phyloP scores from a whole-genome alignment of 2,888 invertebrate genomes.

The Mesochorus sp. region DNA sequence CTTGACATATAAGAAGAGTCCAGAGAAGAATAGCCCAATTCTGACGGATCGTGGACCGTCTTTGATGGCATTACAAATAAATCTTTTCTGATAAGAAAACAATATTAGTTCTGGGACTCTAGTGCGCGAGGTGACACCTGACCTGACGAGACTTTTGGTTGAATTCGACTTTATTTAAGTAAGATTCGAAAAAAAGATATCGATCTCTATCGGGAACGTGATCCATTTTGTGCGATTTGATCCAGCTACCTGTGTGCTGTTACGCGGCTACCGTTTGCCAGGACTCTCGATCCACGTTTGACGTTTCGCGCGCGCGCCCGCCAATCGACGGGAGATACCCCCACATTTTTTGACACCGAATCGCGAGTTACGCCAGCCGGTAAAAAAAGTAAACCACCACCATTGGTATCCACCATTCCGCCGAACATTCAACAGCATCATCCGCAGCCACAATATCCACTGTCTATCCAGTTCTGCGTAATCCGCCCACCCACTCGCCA shows the following conservation, averaged over 20 bases:
- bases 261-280: conserved; percentile 28
- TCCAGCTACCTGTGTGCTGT: conserved; percentile 2
- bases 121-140: conserved; percentile 13
- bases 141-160: neutral
- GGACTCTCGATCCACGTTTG: conserved; percentile 36
- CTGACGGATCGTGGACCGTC: neutral
- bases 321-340: conserved; percentile 1
- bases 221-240: conserved; percentile 6
- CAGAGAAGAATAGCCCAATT: neutral
- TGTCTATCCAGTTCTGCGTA: neutral
- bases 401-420: conserved; percentile 5
- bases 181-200: neutral
- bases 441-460: conserved; percentile 19
- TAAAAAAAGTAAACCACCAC: too few relatives aligned
- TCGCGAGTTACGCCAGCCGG: conserved; percentile 29
- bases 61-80: neutral
- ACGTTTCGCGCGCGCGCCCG: conserved; percentile 17
- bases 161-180: neutral
- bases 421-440: neutral
- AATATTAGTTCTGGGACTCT: too few relatives aligned
- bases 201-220: conserved; percentile 13
- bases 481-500: conserved; percentile 48
- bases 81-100: neutral
- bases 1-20: neutral
- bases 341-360: conserved; percentile 13